These are phyloP conservation scores for Naso thynnoides DNA, from an alignment of 2,797 vertebrate species.

Conservation along the genomic window DNA sequence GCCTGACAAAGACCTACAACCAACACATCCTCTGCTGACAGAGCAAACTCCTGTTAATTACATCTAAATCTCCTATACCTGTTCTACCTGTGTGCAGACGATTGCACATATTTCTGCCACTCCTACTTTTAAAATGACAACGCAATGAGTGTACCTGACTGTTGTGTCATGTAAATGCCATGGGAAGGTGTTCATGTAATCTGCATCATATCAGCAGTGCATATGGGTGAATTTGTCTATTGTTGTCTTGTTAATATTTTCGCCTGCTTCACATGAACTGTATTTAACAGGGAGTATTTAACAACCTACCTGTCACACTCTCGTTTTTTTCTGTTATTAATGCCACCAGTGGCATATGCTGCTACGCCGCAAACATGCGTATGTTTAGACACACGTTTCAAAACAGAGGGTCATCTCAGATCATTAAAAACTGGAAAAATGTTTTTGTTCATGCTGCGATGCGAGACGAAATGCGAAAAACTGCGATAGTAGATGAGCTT, in stretches of 20 bases:
- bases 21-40: neutral
- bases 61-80: neutral
- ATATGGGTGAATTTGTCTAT: no score
- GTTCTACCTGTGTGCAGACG: conserved; percentile 3
- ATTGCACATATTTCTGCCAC: neutral
- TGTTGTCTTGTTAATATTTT: no score
- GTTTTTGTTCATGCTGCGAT: neutral
- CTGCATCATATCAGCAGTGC: no score
- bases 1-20: neutral
- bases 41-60: neutral
- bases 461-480: neutral
- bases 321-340: conserved; percentile 19
- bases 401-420: neutral
- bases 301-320: no score
- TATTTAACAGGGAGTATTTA: no score
- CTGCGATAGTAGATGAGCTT: neutral
- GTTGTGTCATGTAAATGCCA: neutral
- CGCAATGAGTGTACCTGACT: neutral
- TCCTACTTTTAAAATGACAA: neutral
- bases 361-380: conserved; percentile 2
- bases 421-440: fast-evolving
- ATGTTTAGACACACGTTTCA: neutral
- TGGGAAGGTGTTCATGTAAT: neutral
- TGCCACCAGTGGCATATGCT: conserved; percentile 14
- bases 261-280: no score